Conservation (phyloP, 2,888 invertebrate species). For the Bruchidius siliquastri region DNA sequence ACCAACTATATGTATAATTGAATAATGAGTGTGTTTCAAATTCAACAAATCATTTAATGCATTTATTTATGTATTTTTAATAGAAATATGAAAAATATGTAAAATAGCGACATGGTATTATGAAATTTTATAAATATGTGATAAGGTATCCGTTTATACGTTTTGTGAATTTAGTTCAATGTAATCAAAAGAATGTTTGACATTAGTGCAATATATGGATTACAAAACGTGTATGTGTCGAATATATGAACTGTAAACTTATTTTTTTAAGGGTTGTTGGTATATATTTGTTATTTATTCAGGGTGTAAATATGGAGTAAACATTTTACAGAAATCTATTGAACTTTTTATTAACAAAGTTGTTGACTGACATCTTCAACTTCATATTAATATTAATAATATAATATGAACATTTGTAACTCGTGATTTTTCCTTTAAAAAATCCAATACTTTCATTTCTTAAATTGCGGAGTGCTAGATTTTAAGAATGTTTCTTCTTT, state of each 20-base stretch:
- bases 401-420: too few relatives aligned
- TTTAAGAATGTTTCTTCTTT: too few relatives aligned
- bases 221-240: not conserved
- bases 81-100: not conserved
- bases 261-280: not conserved
- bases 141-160: not conserved
- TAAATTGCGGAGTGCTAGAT: too few relatives aligned
- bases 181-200: not conserved
- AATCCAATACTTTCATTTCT: too few relatives aligned
- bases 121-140: not conserved
- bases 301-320: not conserved
- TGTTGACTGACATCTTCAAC: too few relatives aligned
- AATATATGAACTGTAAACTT: not conserved
- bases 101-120: not conserved
- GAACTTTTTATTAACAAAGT: not conserved
- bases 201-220: not conserved
- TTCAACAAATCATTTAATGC: not conserved
- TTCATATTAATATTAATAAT: too few relatives aligned
- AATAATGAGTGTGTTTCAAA: not conserved
- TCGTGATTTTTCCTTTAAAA: too few relatives aligned
- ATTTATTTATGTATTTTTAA: not conserved
- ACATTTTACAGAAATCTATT: not conserved
- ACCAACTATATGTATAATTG: not conserved
- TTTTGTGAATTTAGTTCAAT: not conserved
- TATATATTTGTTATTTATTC: not conserved